These are phyloP conservation scores for Ischnura elegans DNA, from an alignment of 2,888 invertebrate genomes.

Conservation along the genomic window DNA sequence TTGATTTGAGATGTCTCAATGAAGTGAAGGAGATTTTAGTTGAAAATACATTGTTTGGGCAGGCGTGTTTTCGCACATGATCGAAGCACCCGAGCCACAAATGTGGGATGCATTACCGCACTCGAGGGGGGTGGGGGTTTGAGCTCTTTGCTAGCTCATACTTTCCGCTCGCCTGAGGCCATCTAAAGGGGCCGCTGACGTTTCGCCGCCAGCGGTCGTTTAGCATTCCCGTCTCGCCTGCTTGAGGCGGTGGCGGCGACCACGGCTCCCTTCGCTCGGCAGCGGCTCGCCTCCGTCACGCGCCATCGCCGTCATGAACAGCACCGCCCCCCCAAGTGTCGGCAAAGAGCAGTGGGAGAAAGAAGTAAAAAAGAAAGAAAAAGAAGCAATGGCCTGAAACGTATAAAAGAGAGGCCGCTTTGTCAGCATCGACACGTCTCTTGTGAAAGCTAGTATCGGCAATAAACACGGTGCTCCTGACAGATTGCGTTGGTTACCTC, in stretches of 20 bases:
- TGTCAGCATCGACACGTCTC: constrained; percentile 2
- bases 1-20: too few species aligned
- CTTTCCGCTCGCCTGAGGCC: not conserved
- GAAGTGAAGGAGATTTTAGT: too few species aligned
- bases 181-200: not conserved
- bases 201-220: not conserved
- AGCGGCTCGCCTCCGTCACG: not conserved
- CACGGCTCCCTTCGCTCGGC: not conserved
- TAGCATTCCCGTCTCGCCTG: not conserved
- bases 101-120: too few species aligned
- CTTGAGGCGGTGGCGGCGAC: too few species aligned
- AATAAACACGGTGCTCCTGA: not conserved
- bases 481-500: not conserved
- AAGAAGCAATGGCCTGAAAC: too few species aligned
- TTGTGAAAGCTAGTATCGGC: not conserved
- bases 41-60: too few species aligned
- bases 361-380: not conserved
- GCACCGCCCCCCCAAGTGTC: not conserved
- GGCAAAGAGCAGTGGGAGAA: not conserved
- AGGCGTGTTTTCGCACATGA: too few species aligned
- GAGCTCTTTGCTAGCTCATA: not conserved
- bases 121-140: not conserved
- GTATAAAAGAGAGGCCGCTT: not conserved
- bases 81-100: too few species aligned
- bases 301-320: not conserved